Base-by-base conservation (phyloP, 2,797 vertebrate genomes). In the Odontamblyopus rebecca region DNA sequence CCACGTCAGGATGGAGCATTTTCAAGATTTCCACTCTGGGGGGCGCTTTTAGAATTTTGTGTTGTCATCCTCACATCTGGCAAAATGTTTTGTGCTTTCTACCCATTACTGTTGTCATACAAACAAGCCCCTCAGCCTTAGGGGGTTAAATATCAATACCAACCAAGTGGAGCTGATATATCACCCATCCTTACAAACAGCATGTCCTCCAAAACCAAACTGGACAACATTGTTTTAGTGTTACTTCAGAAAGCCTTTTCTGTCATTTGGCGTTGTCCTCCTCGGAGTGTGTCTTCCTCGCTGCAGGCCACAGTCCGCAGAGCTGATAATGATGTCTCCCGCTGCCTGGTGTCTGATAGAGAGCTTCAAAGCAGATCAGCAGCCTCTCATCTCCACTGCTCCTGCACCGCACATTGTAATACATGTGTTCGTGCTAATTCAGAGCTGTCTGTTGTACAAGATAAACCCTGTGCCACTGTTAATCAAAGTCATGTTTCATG, bases 291-390 rank as follows among this genome's bases (percentile, higher is more conserved):
- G 18, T 51, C 2, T 19, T 54, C 18, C 51, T 8, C 51, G 53
- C 59, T 15, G 11, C 61, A 62, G 30, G 61, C 61, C 29, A 30
- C 5, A 50, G 68, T 54, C 61, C 51, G n/a, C 69, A 54, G 79
- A 67, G 69, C 63, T 50, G 23, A 57, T 64, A 74, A 41, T 67
- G 63, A 70, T 71, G 71, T 68, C 60, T 32, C 70, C 67, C 1
- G 32, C 73, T 71, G 66, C 65, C 70, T 65, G 50, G 54, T 76
- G 69, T 61, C 61, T 5, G 69, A 78, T 79, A 78, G 23, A 61
- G 83, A 70, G 63, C 71, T 75, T 86, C 79, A 80, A 74, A 84
- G 83, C 23, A 7, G 60, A 77, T 80, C 79, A 81, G 69, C 78
- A 77, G 76, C 56, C 70, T 83, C 80, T 77, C 84, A 87, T 84